Evolutionary conservation across 2,113 vertebrate species (phyloP).

Genomic region (Nesoenas mayeri): DNA sequence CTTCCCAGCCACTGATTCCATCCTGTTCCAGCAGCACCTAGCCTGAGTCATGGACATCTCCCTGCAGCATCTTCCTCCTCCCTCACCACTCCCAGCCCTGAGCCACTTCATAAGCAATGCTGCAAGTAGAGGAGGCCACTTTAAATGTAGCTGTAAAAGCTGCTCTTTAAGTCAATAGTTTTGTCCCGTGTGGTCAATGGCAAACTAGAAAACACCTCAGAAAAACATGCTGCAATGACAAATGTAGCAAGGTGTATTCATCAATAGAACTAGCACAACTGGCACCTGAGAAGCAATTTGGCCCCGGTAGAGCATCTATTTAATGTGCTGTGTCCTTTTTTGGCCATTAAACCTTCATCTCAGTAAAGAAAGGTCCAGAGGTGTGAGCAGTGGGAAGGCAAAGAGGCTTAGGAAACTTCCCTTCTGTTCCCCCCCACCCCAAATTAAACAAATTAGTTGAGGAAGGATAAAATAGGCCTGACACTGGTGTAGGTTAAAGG

Average conservation of each 20-base stretch:
- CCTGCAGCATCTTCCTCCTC: background rate
- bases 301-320: background rate
- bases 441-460: background rate
- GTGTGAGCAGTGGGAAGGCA: background rate
- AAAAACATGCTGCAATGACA: background rate
- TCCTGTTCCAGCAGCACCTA: background rate
- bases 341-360: background rate
- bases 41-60: rapidly evolving
- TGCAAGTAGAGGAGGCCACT: background rate
- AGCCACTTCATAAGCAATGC: background rate
- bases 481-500: background rate
- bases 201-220: background rate
- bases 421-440: background rate
- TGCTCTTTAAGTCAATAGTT: background rate
- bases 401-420: background rate
- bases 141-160: background rate
- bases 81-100: rapidly evolving
- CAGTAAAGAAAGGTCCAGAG: background rate
- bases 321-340: background rate
- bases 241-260: rapidly evolving
- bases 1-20: background rate
- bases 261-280: background rate
- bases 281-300: background rate
- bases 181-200: background rate
- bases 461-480: background rate